phyloP scores from a whole-genome alignment of 2,113 vertebrate species.

The Pyrgilauda ruficollis region DNA sequence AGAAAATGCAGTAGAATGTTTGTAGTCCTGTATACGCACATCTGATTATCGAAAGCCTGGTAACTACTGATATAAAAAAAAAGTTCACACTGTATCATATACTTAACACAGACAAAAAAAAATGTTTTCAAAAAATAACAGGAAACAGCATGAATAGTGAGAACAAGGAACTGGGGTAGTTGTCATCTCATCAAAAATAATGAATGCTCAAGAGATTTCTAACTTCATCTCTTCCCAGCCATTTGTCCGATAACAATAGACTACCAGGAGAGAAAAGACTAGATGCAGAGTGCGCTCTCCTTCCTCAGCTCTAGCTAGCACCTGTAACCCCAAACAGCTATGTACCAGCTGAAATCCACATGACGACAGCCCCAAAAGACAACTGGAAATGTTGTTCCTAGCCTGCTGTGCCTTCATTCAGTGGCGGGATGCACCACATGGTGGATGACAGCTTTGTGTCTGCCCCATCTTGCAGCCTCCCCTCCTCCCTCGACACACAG shows the following conservation, averaged over 20 bases:
- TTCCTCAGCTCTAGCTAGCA: constrained; percentile 73
- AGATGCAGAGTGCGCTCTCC: constrained; percentile 5
- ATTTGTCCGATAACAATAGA: constrained; percentile 72
- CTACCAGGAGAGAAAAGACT: constrained; percentile 58
- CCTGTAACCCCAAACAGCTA: constrained; percentile 77
- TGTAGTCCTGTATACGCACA: neutral
- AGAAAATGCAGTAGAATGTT: neutral
- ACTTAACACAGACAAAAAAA: constrained; percentile 57
- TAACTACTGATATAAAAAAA: constrained; percentile 11
- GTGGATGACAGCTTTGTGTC: constrained; percentile 74
- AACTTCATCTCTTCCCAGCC: constrained; percentile 70
- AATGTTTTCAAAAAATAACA: constrained; percentile 56
- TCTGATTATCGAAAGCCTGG: neutral
- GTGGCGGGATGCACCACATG: constrained; percentile 63
- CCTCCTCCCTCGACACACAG: constrained; percentile 64
- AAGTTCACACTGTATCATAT: constrained; percentile 37
- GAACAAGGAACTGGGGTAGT: constrained; percentile 61
- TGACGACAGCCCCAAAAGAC: constrained; percentile 71
- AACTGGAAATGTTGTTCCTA: constrained; percentile 78
- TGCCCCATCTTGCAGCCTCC: constrained; percentile 55
- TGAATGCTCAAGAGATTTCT: constrained; percentile 81
- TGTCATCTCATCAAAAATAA: constrained; percentile 87
- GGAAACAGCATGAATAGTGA: constrained; percentile 61
- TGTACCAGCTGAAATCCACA: constrained; percentile 75
- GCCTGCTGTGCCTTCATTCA: constrained; percentile 76